Percentiles rank a stretch among this genome's conserved stretches.
These are phyloP conservation scores for Perognathus longimembris DNA, from an alignment of 2,113 vertebrate genomes.

Conservation along the genomic window DNA sequence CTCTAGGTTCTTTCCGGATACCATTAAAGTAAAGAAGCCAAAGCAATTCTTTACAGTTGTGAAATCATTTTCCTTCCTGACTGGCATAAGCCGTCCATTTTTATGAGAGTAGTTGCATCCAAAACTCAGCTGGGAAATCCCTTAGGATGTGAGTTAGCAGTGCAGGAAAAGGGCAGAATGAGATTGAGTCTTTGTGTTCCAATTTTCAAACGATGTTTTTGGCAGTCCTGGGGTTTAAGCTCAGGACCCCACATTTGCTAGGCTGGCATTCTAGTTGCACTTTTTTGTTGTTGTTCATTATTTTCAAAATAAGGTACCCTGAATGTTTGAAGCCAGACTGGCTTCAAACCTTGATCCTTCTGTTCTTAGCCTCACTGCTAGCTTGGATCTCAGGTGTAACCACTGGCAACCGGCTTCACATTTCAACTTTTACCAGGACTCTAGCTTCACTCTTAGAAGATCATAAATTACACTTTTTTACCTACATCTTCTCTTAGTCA, in stretches of 20 bases:
- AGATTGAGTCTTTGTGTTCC: not conserved
- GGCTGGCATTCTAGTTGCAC: too few species aligned
- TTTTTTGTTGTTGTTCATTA: too few species aligned
- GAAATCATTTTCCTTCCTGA: conserved; percentile 52
- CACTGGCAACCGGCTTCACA: too few species aligned
- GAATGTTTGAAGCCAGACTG: too few species aligned
- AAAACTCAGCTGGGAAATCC: not conserved
- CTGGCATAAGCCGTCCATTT: not conserved
- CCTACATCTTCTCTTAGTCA: not conserved
- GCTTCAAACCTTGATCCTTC: too few species aligned
- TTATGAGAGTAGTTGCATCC: not conserved
- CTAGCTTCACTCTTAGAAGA: not conserved
- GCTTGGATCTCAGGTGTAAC: too few species aligned
- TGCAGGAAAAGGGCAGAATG: not conserved
- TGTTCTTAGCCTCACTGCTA: too few species aligned
- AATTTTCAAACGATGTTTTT: not conserved
- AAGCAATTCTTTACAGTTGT: not conserved
- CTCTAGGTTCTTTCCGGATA: conserved; percentile 18
- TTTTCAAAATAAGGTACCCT: too few species aligned
- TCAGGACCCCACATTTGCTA: too few species aligned
- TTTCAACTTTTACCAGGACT: too few species aligned
- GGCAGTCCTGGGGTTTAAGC: too few species aligned
- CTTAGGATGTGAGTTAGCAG: not conserved
- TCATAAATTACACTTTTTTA: not conserved
- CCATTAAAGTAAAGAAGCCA: conserved; percentile 1